Conservation (phyloP, 2,888 invertebrate species). For the Limnephilus lunatus region DNA sequence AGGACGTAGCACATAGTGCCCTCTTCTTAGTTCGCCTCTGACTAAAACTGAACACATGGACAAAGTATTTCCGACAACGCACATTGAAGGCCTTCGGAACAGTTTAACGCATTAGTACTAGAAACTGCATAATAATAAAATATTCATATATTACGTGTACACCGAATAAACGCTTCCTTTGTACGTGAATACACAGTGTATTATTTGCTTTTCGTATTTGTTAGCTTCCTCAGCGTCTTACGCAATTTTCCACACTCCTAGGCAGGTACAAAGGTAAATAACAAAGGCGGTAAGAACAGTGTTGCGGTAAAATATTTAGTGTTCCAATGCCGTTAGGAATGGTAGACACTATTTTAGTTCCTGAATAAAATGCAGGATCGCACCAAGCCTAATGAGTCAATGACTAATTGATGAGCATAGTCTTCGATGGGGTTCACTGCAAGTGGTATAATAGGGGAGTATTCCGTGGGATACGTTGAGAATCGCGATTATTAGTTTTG, state of each 20-base stretch:
- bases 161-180: background rate
- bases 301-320: background rate
- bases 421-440: no score
- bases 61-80: background rate
- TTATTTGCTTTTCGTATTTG: background rate
- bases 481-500: no score
- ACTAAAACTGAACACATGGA: background rate
- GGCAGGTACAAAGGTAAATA: background rate
- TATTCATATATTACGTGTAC: background rate
- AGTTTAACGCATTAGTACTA: background rate
- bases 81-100: slow-evolving; percentile 37
- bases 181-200: background rate
- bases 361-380: background rate
- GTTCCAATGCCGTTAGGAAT: background rate
- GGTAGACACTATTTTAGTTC: background rate
- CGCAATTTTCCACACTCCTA: slow-evolving; percentile 1
- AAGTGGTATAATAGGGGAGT: no score
- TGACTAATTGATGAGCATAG: background rate
- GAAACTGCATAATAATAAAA: background rate
- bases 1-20: background rate
- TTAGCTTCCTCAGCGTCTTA: slow-evolving; percentile 9
- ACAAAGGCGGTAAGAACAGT: background rate
- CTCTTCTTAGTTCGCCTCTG: background rate
- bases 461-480: no score
- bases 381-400: background rate